Evolutionary conservation across 2,888 invertebrate species (phyloP), one percentile per base, ranked within the genome.

Genomic region (Sphinx pinastri): DNA sequence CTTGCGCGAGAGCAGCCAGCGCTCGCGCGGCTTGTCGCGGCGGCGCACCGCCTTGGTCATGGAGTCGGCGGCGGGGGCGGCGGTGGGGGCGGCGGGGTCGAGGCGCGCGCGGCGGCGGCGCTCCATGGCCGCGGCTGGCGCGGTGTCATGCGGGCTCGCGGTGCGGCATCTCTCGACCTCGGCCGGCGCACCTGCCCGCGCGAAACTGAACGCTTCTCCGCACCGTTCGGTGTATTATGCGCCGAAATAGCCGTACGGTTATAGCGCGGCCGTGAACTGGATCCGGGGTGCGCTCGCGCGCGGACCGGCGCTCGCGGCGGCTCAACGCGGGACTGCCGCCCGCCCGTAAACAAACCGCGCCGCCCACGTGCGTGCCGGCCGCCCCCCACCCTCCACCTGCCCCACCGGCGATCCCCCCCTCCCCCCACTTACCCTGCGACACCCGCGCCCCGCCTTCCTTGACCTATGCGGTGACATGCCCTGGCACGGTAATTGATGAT

Each of bases 1-100:
- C 91, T 98, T 98, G 72, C 98, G 94, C 60, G 98, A 98, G 72
- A 98, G 94, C 72, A 98, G 94, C 98, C 98, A 98, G 88, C 98
- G 95, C 89, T 98, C 98, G 84, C 96, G 96, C 79, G 95, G 91
- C 84, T 95, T 95, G 71, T 94, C 91, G 68, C 95, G 94, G 78
- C 95, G 95, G 71, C 95, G 91, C 79, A 94, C 91, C 67, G 94
- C 91, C 83, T 94, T 94, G 73, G 95, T 95, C 95, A 95, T 96
- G 77, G 90, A 89, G 75, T 93, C 94, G 73, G 91, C 85, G 82
- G 94, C 90, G 93, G 81, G 95, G 77, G 90, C 89, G 75, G 93
- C 94, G 73, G 91, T 85, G 82, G 94, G 90, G 93, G 81, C 85
- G 82, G 94, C 90, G 93, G 81, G 94, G 19, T 63, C 63, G 63